A percentile compares a stretch with the other conserved stretches of the same genome.
These are phyloP conservation scores for Tetragonula clypearis DNA, from an alignment of 1,140 invertebrate genomes.

Conservation along the genomic window DNA sequence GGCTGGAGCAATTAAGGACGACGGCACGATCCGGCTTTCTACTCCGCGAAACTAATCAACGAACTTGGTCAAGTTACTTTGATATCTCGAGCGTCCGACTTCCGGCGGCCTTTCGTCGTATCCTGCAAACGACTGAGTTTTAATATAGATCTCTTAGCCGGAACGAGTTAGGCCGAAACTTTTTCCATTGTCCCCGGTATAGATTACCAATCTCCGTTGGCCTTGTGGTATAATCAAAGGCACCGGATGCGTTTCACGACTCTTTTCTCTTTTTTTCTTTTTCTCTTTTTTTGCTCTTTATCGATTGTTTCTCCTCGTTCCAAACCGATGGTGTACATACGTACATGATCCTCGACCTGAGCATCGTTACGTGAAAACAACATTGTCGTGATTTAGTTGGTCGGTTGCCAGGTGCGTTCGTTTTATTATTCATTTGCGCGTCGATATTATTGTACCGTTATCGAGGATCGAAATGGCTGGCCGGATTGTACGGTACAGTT, in stretches of 20 bases:
- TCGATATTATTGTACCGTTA: slow-evolving; percentile 30
- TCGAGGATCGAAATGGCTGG: background rate
- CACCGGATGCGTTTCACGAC: slow-evolving; percentile 43
- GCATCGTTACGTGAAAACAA: too few species aligned
- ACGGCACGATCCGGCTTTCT: slow-evolving; percentile 53
- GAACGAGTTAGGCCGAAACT: slow-evolving; percentile 53
- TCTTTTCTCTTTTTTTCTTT: slow-evolving; percentile 13
- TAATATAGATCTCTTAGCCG: slow-evolving; percentile 63
- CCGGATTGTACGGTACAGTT: slow-evolving; percentile 37
- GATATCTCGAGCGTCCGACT: slow-evolving; percentile 61
- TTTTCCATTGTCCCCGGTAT: slow-evolving; percentile 60
- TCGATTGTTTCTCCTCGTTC: background rate
- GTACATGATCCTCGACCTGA: background rate
- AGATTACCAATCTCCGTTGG: slow-evolving; percentile 45
- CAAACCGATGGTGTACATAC: too few species aligned
- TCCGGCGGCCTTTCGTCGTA: slow-evolving; percentile 59
- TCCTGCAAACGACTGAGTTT: slow-evolving; percentile 59
- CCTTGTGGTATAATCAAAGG: slow-evolving; percentile 40
- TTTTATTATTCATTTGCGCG: slow-evolving; percentile 15
- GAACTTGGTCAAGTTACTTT: slow-evolving; percentile 59
- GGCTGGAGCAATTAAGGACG: slow-evolving; percentile 56
- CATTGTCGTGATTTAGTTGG: background rate
- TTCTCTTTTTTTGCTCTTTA: background rate
- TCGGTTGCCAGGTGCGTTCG: background rate
- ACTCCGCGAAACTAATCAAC: slow-evolving; percentile 64